Evolutionary conservation across 2,888 invertebrate species (phyloP), one percentile per base, ranked within the genome.

Genomic region (Lysandra coridon): DNA sequence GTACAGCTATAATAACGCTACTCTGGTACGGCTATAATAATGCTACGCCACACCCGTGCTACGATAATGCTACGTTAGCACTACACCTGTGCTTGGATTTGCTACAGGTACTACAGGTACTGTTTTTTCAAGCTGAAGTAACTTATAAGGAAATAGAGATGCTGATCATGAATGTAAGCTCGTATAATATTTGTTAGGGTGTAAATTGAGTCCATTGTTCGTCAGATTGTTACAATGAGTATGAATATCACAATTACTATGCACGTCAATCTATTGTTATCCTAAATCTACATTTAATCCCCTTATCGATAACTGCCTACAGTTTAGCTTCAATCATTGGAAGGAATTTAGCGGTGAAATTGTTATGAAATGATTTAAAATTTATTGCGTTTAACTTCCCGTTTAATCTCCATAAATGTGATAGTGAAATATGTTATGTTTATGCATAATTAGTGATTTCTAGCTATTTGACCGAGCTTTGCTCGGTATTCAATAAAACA

Each of bases 191-290:
- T 75, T 75, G 75, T 49, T 40, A 49, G 23, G 44, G 6, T 75
- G 23, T 49, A 75, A 74, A 75, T 75, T 75, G 75, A 23, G 30
- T 75, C 75, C 30, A 75, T 75, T 75, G 75, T 75, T 49, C 23
- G 75, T 23, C 49, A 53, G 76, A 76, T 57, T 57, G 76, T 33
- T 76, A 33, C 53, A 76, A 57, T 76, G 53, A 76, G 53, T 57
- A 57, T 76, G 76, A 76, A 76, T 76, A 76, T 76, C 76, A 49
- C 75, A 57, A 76, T 76, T 33, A 76, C 76, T 37, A 76, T 76
- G 76, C 53, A 57, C 57, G 76, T 33, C 53, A 76, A 33, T 76
- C 76, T 49, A 76, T 76, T 76, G 76, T 76, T 76, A 76, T 76
- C 76, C 76, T 76, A 57, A 76, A 76, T 57, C 76, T 57, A 57